phyloP scores from a whole-genome alignment of 1,140 invertebrate genomes.

The Zaprionus nigranus region DNA sequence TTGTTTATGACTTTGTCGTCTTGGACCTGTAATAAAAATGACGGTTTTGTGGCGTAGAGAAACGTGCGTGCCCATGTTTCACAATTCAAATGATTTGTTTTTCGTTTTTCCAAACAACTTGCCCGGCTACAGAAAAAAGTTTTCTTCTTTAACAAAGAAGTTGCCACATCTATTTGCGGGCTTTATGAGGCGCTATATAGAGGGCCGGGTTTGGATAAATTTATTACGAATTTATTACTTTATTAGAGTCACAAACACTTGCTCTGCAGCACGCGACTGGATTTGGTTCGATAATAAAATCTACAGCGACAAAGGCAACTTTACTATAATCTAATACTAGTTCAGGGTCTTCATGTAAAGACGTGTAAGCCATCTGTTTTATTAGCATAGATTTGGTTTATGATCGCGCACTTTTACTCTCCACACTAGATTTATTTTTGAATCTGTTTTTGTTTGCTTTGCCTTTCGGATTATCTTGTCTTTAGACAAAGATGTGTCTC shows the following conservation, averaged over 20 bases:
- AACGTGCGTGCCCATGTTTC: slow-evolving; percentile 38
- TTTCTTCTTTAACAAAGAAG: slow-evolving; percentile 1
- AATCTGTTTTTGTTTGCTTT: slow-evolving; percentile 16
- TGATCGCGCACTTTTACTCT: slow-evolving; percentile 51
- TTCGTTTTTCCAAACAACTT: slow-evolving; percentile 32
- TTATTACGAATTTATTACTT: slow-evolving; percentile 65
- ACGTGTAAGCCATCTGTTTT: slow-evolving; percentile 40
- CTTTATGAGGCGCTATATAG: slow-evolving; percentile 13
- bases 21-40: slow-evolving; percentile 28
- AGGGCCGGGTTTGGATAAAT: slow-evolving; percentile 50
- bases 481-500: slow-evolving; percentile 15
- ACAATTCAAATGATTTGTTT: slow-evolving; percentile 68
- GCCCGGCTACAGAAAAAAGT: slow-evolving; percentile 29
- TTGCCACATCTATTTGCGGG: background rate
- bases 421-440: slow-evolving; percentile 29
- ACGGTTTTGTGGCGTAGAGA: slow-evolving; percentile 25
- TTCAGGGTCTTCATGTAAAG: slow-evolving; percentile 4
- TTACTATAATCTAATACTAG: slow-evolving; percentile 16
- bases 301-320: slow-evolving; percentile 24
- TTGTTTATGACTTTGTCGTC: slow-evolving; percentile 58
- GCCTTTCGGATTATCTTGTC: background rate
- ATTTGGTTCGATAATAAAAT: slow-evolving; percentile 50
- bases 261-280: slow-evolving; percentile 48
- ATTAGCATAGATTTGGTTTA: slow-evolving; percentile 64
- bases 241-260: slow-evolving; percentile 69